Conservation (phyloP, 2,888 invertebrate genomes). For the Dinocampus coccinellae region DNA sequence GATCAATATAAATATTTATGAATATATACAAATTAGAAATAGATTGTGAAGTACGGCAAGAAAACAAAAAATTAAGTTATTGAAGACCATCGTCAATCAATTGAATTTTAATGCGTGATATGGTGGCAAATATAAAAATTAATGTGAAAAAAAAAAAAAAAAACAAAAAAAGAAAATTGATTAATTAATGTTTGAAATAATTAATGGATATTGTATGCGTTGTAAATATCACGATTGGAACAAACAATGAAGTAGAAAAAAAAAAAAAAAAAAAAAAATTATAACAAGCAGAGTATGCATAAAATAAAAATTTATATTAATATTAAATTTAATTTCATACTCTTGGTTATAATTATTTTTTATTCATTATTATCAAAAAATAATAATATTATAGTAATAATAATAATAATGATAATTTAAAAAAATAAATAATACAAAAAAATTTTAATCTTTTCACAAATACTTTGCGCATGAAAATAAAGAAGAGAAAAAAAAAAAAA, state of each 20-base stretch:
- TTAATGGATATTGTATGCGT: neutral
- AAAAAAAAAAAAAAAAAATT: too few species aligned
- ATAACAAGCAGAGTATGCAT: constrained; percentile 47
- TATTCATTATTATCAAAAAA: constrained; percentile 8
- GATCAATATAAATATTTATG: constrained; percentile 8
- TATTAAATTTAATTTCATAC: constrained; percentile 46
- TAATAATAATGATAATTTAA: neutral
- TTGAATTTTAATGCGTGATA: neutral
- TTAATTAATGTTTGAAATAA: neutral
- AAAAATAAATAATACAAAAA: too few species aligned
- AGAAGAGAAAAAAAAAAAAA: constrained; percentile 19
- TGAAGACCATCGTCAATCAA: neutral
- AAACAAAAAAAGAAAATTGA: neutral
- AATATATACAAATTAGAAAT: constrained; percentile 11
- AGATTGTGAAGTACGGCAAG: constrained; percentile 26
- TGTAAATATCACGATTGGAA: constrained; percentile 33
- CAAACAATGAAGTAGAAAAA: constrained; percentile 17
- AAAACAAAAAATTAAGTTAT: too few species aligned
- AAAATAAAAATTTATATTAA: constrained; percentile 39
- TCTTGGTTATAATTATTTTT: constrained; percentile 39
- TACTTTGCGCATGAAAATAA: constrained; percentile 41
- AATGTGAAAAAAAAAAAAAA: too few species aligned
- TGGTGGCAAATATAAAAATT: too few species aligned
- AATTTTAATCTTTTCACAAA: constrained; percentile 47
- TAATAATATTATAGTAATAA: too few species aligned